A percentile compares a stretch with the other conserved stretches of the same genome.
These are phyloP conservation scores for Chrysotoxum bicinctum DNA, from an alignment of 2,888 invertebrate genomes.

Conservation along the genomic window DNA sequence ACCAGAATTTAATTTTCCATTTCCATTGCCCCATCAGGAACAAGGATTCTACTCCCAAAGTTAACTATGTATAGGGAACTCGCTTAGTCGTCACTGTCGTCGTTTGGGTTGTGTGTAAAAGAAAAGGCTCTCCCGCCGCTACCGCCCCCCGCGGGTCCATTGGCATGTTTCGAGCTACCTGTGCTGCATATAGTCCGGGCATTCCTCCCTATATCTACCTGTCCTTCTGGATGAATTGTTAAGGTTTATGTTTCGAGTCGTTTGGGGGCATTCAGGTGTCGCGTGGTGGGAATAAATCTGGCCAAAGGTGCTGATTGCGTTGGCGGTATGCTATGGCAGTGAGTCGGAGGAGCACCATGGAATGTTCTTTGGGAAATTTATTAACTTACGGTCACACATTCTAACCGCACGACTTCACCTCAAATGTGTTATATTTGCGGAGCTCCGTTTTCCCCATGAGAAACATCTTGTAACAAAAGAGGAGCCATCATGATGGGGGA, in stretches of 20 bases:
- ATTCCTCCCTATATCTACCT: background rate
- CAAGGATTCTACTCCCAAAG: conserved; percentile 28
- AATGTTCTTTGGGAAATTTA: conserved; percentile 57
- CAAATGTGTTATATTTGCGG: conserved; percentile 40
- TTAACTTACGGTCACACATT: conserved; percentile 66
- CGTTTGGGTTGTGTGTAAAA: conserved; percentile 13
- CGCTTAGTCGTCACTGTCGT: conserved; percentile 28
- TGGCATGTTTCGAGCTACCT: conserved; percentile 26
- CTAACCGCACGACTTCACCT: conserved; percentile 66
- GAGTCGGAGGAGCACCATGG: background rate
- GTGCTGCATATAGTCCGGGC: background rate
- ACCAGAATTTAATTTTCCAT: conserved; percentile 68
- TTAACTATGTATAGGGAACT: background rate
- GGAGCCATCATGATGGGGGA: background rate
- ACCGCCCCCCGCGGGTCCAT: background rate
- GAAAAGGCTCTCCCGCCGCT: background rate
- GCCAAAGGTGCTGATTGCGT: conserved; percentile 62
- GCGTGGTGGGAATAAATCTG: conserved; percentile 65
- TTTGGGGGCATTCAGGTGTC: conserved; percentile 42
- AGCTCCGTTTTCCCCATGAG: background rate
- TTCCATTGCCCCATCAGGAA: conserved; percentile 26
- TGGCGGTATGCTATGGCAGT: conserved; percentile 7
- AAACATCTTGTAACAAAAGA: conserved; percentile 18
- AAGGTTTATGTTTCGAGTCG: conserved; percentile 24
- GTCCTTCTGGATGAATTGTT: conserved; percentile 19